Conservation (phyloP, 2,113 vertebrate genomes). For the Antechinus flavipes region DNA sequence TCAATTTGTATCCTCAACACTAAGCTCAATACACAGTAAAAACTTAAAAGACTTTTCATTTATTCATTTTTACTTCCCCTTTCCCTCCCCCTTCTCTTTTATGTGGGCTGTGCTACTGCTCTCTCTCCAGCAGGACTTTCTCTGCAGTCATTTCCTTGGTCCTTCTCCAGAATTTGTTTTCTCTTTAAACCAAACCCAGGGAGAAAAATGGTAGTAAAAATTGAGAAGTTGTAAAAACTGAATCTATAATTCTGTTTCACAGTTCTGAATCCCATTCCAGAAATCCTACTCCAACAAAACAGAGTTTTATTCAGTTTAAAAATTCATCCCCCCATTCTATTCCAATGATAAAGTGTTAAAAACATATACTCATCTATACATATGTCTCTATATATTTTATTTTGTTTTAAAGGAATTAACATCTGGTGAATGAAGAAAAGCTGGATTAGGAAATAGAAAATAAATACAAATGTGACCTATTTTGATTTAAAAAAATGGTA, state of each 20-base stretch:
- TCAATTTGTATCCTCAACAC: background rate
- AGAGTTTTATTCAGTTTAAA: background rate
- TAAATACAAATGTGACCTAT: constrained; percentile 74
- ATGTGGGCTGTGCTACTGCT: background rate
- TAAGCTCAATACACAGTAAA: background rate
- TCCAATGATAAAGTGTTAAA: background rate
- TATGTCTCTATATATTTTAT: constrained; percentile 70
- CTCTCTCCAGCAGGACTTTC: background rate
- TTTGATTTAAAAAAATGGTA: constrained; percentile 49
- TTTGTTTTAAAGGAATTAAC: constrained; percentile 65
- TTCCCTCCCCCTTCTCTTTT: background rate
- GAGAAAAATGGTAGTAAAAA: background rate
- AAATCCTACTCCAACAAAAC: background rate
- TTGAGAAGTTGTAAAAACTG: background rate
- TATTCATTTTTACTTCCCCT: background rate
- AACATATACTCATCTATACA: background rate
- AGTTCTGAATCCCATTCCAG: background rate
- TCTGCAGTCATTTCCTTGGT: background rate
- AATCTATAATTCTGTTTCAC: background rate
- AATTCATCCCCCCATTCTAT: background rate
- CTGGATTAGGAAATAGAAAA: constrained; percentile 72
- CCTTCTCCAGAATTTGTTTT: background rate
- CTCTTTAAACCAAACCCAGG: background rate
- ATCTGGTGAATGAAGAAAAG: constrained; percentile 63
- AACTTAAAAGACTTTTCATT: background rate